Percentiles rank a stretch among this genome's conserved stretches.
Evolutionary conservation across 1,140 invertebrate genomes (phyloP).

Genomic region (Aleiodes sp.): DNA sequence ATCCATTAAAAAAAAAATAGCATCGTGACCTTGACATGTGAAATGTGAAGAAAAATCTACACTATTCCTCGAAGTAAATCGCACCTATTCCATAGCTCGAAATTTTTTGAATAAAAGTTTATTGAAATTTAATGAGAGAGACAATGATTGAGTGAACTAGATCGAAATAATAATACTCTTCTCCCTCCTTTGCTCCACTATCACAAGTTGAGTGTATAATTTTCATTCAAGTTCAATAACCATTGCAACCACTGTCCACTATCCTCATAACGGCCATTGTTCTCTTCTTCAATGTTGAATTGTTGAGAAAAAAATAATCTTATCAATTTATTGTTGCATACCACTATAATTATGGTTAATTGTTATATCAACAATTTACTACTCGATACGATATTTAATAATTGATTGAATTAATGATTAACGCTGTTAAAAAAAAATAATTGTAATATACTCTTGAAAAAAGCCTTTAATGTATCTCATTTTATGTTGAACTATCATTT

Average conservation of each 20-base stretch:
- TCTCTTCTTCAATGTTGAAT: constrained; percentile 4
- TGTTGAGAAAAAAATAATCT: constrained; percentile 23
- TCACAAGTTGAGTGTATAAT: constrained; percentile 2
- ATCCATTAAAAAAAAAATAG: constrained; percentile 5
- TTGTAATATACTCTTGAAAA: constrained; percentile 22
- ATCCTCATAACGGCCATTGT: neutral
- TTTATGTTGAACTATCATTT: constrained; percentile 15
- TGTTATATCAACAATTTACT: constrained; percentile 21
- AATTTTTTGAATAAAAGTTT: neutral
- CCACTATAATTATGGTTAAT: constrained; percentile 30
- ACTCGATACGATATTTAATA: constrained; percentile 33
- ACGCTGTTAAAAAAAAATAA: constrained; percentile 1
- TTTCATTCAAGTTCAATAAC: neutral
- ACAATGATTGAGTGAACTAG: neutral
- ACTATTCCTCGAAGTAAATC: neutral
- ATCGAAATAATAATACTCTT: constrained; percentile 1
- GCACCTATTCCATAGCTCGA: constrained; percentile 22
- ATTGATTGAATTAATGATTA: constrained; percentile 1
- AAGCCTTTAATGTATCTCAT: constrained; percentile 15
- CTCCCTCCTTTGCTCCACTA: no score
- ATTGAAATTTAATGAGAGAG: neutral
- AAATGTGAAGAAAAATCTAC: neutral
- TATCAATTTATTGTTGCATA: constrained; percentile 25
- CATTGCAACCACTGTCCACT: neutral
- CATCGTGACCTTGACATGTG: neutral